Percentiles rank a stretch among this genome's conserved stretches.
Evolutionary conservation across 2,113 vertebrate species (phyloP).

Genomic region (Pachypanchax playfairii): DNA sequence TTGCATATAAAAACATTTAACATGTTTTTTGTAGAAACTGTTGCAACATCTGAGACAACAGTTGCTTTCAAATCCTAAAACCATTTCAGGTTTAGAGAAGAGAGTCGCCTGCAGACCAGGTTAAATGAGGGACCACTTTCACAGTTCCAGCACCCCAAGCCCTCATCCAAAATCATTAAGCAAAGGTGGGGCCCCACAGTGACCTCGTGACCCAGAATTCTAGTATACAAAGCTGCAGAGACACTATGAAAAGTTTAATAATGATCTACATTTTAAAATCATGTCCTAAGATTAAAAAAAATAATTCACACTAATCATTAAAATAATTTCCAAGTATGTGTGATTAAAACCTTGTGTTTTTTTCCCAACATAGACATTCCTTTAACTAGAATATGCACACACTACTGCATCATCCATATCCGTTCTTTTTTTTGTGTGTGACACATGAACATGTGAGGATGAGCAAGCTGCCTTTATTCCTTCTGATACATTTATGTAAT

Average conservation of each 20-base stretch:
- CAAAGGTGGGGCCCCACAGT: slow-evolving; percentile 56
- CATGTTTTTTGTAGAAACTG: too few relatives aligned
- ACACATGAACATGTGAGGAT: slow-evolving; percentile 9
- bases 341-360: too few relatives aligned
- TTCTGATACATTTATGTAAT: neutral
- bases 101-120: slow-evolving; percentile 16
- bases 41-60: neutral
- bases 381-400: too few relatives aligned
- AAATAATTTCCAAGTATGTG: too few relatives aligned
- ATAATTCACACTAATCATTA: too few relatives aligned
- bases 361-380: too few relatives aligned
- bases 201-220: slow-evolving; percentile 61
- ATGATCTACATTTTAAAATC: neutral
- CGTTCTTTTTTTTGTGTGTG: neutral
- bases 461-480: neutral
- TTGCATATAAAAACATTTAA: too few relatives aligned
- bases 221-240: slow-evolving; percentile 24
- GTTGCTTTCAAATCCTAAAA: neutral
- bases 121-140: slow-evolving; percentile 60
- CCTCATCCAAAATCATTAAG: slow-evolving; percentile 28
- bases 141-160: slow-evolving; percentile 42
- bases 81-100: neutral
- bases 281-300: neutral
- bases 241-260: slow-evolving; percentile 7
- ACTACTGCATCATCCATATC: neutral